Conservation (phyloP, 2,888 invertebrate species). For the Eupeodes luniger region DNA sequence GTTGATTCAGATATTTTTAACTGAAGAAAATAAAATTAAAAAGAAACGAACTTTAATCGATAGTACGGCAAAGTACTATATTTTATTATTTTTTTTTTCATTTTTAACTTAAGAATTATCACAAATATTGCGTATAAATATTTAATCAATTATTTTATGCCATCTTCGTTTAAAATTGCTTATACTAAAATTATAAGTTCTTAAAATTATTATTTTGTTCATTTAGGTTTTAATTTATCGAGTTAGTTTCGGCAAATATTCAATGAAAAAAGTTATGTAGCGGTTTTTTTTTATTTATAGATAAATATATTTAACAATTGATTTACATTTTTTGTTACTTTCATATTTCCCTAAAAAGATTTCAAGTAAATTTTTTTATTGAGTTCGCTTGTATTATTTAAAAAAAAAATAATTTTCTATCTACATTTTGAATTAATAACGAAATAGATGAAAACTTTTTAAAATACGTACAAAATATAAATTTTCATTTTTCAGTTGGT, state of each 20-base stretch:
- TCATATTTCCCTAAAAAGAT: constrained; percentile 17
- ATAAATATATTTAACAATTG: constrained; percentile 38
- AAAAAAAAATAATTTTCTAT: constrained; percentile 41
- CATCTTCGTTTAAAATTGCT: constrained; percentile 46
- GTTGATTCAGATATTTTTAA: background rate
- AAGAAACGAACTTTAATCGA: background rate
- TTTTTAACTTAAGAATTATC: constrained; percentile 71
- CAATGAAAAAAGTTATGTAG: constrained; percentile 56
- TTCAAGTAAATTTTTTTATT: constrained; percentile 21
- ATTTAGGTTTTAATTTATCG: constrained; percentile 19
- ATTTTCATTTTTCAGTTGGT: constrained; percentile 1
- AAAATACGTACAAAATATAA: constrained; percentile 29
- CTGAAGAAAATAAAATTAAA: background rate
- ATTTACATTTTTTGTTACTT: constrained; percentile 17
- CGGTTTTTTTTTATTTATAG: constrained; percentile 22
- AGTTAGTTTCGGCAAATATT: constrained; percentile 50
- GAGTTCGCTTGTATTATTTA: constrained; percentile 23
- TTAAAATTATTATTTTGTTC: constrained; percentile 34
- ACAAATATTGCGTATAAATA: constrained; percentile 76
- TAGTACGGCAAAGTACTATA: constrained; percentile 51
- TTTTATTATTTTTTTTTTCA: constrained; percentile 21
- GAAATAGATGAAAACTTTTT: constrained; percentile 30
- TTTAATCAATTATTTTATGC: constrained; percentile 61
- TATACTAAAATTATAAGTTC: constrained; percentile 32
- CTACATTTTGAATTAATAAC: constrained; percentile 50